Conservation (phyloP, 2,797 vertebrate species). For the Enteromius anoplus region DNA sequence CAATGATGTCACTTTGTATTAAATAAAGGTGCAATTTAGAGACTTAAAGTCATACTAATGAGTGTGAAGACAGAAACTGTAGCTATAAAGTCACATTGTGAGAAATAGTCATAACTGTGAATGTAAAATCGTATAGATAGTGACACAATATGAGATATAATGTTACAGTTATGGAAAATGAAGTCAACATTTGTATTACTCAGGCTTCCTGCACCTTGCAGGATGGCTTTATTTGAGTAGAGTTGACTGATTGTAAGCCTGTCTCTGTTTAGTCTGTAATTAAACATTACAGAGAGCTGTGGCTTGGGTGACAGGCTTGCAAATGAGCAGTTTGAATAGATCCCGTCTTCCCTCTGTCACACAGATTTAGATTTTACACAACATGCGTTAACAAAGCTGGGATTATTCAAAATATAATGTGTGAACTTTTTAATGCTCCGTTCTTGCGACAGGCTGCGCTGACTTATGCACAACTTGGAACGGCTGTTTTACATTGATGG, state of each 20-base stretch:
- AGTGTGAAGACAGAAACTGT: no score
- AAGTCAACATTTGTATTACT: conserved; percentile 12
- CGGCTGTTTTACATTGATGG: conserved; percentile 22
- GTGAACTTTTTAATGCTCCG: not conserved
- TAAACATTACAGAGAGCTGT: conserved; percentile 85
- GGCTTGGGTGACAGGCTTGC: conserved; percentile 71
- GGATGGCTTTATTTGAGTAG: conserved; percentile 75
- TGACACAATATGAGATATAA: not conserved
- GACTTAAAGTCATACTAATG: not conserved
- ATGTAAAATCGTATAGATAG: not conserved
- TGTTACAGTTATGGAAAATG: conserved; percentile 1
- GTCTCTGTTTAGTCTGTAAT: conserved; percentile 90
- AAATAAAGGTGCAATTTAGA: not conserved
- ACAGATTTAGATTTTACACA: conserved; percentile 49
- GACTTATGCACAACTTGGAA: not conserved
- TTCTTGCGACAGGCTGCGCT: conserved; percentile 3
- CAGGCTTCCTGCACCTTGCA: conserved; percentile 21
- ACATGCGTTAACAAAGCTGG: conserved; percentile 38
- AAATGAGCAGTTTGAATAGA: conserved; percentile 89
- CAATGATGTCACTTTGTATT: not conserved
- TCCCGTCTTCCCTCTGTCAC: conserved; percentile 54
- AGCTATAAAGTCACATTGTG: not conserved
- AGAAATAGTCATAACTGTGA: not conserved
- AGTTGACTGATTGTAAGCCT: conserved; percentile 81
- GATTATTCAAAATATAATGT: conserved; percentile 30